These are phyloP conservation scores for Alentia gelatinosa DNA, from an alignment of 2,888 invertebrate species.

Conservation along the genomic window DNA sequence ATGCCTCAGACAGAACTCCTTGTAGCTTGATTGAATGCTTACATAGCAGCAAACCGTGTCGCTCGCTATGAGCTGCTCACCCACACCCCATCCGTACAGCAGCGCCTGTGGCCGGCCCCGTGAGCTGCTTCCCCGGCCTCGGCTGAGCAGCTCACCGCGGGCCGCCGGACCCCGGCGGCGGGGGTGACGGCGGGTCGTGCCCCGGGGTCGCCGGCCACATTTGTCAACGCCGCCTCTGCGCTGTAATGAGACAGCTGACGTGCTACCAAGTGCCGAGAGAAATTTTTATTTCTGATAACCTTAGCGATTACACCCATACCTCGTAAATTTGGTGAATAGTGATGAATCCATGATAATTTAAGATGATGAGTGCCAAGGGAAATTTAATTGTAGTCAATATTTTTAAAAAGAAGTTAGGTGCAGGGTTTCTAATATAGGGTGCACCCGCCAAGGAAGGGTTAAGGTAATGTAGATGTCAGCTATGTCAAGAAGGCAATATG, in stretches of 20 bases:
- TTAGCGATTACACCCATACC: too few relatives aligned
- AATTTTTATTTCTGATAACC: too few relatives aligned
- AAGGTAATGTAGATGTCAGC: neutral
- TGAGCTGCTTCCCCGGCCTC: neutral
- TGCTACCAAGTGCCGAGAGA: neutral
- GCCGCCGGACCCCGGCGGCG: neutral
- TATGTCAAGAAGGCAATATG: neutral
- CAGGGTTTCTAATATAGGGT: too few relatives aligned
- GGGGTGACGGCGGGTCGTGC: neutral
- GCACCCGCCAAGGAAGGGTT: neutral
- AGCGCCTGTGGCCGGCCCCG: neutral
- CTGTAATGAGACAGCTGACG: conserved; percentile 23
- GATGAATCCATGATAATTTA: too few relatives aligned
- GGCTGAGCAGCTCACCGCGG: neutral
- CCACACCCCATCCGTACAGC: neutral
- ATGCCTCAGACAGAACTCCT: too few relatives aligned
- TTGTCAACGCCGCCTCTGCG: neutral
- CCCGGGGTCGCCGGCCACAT: neutral
- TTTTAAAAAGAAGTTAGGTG: too few relatives aligned
- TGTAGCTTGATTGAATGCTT: too few relatives aligned
- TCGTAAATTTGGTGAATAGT: too few relatives aligned
- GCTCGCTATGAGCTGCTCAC: neutral
- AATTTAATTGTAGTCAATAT: too few relatives aligned
- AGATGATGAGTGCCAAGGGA: too few relatives aligned
- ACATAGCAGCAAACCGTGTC: too few relatives aligned